Percentiles rank a stretch among this genome's conserved stretches.
Conservation (phyloP, 92 coral and sea anemone genomes). For the Heliopora coerulea region DNA sequence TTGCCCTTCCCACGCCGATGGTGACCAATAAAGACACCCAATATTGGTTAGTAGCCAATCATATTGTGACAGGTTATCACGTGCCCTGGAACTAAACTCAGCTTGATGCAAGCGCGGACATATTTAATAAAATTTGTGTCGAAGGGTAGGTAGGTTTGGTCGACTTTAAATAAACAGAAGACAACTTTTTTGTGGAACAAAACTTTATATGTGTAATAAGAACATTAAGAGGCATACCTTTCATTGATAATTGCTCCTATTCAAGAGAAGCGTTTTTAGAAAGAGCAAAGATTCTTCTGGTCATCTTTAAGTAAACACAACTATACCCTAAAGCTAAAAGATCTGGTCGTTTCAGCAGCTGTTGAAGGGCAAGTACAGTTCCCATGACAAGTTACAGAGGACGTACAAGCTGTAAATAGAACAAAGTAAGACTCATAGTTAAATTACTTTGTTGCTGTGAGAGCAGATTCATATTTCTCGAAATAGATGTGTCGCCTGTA, state of each 20-base stretch:
- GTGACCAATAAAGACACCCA: constrained; percentile 24
- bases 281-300: constrained; percentile 15
- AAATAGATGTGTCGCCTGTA: constrained; percentile 14
- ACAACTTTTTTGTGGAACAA: neutral
- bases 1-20: constrained; percentile 44
- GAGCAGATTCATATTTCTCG: too few species aligned
- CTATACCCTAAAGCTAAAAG: neutral
- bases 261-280: neutral
- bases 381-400: constrained; percentile 10
- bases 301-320: constrained; percentile 30
- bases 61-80: neutral
- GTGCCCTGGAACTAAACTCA: constrained; percentile 6
- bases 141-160: neutral
- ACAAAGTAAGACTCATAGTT: neutral
- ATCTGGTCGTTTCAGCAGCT: constrained; percentile 12
- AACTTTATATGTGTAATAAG: constrained; percentile 18
- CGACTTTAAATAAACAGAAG: neutral
- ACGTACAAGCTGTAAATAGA: neutral
- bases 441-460: too few species aligned
- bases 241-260: neutral
- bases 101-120: constrained; percentile 45
- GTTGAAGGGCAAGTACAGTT: neutral
- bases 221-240: neutral
- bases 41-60: constrained; percentile 15
- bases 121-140: constrained; percentile 38